A percentile compares a stretch with the other conserved stretches of the same genome.
Conservation (phyloP, 2,113 vertebrate genomes). For the Hydrochoerus hydrochaeris region DNA sequence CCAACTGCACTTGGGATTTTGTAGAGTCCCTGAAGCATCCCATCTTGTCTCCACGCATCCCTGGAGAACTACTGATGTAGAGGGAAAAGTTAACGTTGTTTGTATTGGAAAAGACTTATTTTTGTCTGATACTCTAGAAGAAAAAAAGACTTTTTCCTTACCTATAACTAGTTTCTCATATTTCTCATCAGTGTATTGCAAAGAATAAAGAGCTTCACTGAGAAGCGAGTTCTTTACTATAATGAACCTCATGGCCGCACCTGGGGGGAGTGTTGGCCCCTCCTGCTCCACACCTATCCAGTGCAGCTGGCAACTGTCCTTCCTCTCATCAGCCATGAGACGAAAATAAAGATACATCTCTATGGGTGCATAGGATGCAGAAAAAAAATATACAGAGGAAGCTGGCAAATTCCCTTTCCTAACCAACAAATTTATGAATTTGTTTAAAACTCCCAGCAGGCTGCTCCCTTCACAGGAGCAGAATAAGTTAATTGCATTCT, state of each 20-base stretch:
- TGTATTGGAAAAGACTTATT: not conserved
- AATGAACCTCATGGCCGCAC: not conserved
- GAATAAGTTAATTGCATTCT: slow-evolving; percentile 68
- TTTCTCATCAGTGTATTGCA: not conserved
- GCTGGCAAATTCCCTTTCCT: slow-evolving; percentile 57
- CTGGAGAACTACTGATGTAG: not conserved
- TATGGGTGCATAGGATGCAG: not conserved
- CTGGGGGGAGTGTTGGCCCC: not conserved
- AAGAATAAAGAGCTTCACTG: not conserved
- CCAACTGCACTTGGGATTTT: not conserved
- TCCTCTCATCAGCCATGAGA: not conserved
- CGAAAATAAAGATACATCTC: slow-evolving; percentile 19
- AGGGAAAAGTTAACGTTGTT: not conserved
- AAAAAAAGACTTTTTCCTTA: not conserved
- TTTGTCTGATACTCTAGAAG: not conserved
- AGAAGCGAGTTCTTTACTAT: not conserved
- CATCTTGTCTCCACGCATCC: not conserved
- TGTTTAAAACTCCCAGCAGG: slow-evolving; percentile 73
- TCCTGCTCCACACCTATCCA: not conserved
- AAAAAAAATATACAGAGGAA: slow-evolving; percentile 76
- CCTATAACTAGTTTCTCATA: not conserved
- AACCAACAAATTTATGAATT: slow-evolving; percentile 73
- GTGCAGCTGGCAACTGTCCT: slow-evolving; percentile 14
- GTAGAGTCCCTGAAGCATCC: not conserved
- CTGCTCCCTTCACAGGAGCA: slow-evolving; percentile 43